Conservation (phyloP, 2,797 vertebrate genomes). For the Synaphobranchus kaupii region DNA sequence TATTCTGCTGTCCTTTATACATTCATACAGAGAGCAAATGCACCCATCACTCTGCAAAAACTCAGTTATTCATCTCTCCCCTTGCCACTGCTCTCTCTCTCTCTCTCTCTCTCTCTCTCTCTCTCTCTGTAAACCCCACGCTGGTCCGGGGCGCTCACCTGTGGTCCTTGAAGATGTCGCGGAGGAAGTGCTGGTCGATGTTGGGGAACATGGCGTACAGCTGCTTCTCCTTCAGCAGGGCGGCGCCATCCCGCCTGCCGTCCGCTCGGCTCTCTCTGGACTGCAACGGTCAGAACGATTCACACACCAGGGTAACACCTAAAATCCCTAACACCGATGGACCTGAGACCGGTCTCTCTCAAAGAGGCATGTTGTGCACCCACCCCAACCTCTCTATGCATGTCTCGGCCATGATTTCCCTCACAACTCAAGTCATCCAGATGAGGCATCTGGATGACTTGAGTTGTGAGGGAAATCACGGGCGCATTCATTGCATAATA, state of each 20-base stretch:
- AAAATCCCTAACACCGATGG: too few relatives aligned
- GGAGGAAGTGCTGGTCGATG: constrained; percentile 88
- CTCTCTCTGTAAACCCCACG: neutral
- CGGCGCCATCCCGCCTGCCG: constrained; percentile 81
- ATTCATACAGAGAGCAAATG: neutral
- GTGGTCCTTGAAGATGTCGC: constrained; percentile 92
- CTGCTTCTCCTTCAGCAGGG: constrained; percentile 87
- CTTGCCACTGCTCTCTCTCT: neutral
- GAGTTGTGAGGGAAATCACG: too few relatives aligned
- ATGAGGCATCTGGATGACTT: too few relatives aligned
- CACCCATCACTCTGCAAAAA: neutral
- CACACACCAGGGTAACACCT: neutral
- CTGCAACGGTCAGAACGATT: constrained; percentile 48
- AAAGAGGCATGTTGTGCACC: too few relatives aligned
- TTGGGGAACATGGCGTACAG: constrained; percentile 86
- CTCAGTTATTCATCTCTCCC: neutral
- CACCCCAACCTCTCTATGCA: neutral
- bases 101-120: neutral
- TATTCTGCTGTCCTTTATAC: neutral
- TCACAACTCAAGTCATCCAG: neutral
- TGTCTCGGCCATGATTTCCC: neutral
- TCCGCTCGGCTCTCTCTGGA: constrained; percentile 61
- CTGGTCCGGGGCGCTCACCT: constrained; percentile 72
- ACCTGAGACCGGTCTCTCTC: too few relatives aligned
- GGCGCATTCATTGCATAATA: neutral